These are phyloP conservation scores for Holothuria glaberrima DNA, from an alignment of 35 echinoderm and acorn worm genomes.

Conservation along the genomic window DNA sequence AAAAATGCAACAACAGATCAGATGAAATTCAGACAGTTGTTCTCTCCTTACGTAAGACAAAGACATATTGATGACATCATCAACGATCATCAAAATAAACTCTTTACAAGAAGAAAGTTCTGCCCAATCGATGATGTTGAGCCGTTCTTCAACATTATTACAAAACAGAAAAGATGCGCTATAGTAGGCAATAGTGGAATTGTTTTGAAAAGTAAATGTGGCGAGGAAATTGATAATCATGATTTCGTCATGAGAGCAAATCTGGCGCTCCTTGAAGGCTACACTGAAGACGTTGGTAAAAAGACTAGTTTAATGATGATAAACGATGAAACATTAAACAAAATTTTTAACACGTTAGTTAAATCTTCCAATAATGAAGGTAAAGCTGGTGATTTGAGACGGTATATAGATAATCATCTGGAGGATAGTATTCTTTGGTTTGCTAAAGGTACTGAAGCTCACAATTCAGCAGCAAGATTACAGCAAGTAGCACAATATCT, in stretches of 20 bases:
- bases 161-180: constrained; percentile 40
- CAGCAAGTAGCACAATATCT: background rate
- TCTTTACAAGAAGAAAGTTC: background rate
- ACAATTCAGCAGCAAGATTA: constrained; percentile 3
- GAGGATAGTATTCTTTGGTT: background rate
- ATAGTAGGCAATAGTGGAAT: constrained; percentile 73
- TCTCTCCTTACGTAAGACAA: constrained; percentile 6
- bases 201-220: constrained; percentile 64
- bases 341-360: background rate
- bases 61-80: background rate
- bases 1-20: too few species aligned
- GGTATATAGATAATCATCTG: background rate
- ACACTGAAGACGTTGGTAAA: background rate
- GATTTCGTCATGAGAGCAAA: constrained; percentile 73
- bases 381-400: too few species aligned
- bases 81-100: background rate
- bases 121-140: background rate
- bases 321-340: constrained; percentile 11
- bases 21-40: background rate
- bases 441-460: constrained; percentile 10
- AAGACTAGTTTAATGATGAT: constrained; percentile 4
- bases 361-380: too few species aligned
- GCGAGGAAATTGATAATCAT: constrained; percentile 62
- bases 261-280: background rate
- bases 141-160: background rate